phyloP scores from a whole-genome alignment of 2,797 vertebrate genomes.

The Buphagus erythrorhynchus region DNA sequence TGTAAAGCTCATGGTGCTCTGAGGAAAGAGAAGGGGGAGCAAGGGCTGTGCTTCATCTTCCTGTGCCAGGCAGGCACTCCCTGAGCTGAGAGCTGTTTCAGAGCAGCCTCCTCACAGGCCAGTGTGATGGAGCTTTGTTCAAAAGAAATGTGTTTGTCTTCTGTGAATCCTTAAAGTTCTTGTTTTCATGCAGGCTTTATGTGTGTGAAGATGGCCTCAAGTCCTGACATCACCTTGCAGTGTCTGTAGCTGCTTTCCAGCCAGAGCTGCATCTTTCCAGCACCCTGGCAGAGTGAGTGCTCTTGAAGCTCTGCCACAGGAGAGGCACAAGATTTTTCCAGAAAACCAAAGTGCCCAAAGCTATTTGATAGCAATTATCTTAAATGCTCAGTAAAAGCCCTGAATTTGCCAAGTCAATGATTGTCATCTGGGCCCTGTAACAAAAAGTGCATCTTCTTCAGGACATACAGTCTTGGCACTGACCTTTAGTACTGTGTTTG shows the following conservation, averaged over 20 bases:
- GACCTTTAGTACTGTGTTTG: background rate
- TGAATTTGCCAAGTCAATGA: background rate
- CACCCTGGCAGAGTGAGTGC: fast-evolving
- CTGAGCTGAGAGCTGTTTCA: background rate
- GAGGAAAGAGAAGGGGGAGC: background rate
- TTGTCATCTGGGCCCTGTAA: background rate
- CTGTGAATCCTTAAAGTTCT: background rate
- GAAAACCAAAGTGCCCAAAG: background rate
- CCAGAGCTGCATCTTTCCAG: background rate
- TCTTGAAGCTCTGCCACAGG: background rate
- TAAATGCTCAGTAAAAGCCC: background rate
- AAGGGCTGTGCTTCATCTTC: fast-evolving
- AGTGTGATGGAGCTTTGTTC: background rate
- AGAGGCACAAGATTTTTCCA: background rate
- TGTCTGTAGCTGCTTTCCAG: background rate
- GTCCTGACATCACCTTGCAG: background rate
- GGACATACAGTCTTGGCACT: background rate
- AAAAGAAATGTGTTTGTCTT: background rate
- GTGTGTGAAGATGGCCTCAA: background rate
- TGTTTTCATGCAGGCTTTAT: background rate
- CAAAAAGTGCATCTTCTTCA: background rate
- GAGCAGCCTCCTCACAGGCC: background rate
- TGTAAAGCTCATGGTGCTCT: fast-evolving
- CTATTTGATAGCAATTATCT: background rate
- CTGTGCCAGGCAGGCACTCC: background rate